Evolutionary conservation across 2,797 vertebrate species (phyloP), one percentile per base, ranked within the genome.

Genomic region (Sandelia bainsii): DNA sequence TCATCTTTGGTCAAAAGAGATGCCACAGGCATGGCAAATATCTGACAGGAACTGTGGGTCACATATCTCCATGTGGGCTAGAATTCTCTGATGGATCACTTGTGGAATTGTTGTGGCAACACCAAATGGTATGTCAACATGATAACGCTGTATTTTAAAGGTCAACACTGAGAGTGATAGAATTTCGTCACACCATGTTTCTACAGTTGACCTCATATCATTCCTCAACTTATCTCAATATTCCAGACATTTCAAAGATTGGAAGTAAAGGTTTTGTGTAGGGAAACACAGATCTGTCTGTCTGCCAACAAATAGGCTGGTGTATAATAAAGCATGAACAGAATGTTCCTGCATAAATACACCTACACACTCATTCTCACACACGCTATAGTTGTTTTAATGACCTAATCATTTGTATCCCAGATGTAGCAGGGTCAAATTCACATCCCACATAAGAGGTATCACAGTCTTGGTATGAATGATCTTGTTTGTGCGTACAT

Each of bases 21-120:
- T 80, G 60, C 48, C 52, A 80, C 62, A 32, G 62, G 5, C 22
- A 19, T 59, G 57, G 29, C 72, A 85, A 75, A 76, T 70, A 52
- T 73, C 57, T 62, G 66, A 68, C 54, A 49, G 64, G 60, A 69
- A 9, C 46, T 49, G 29, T 40, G 69, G 65, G 29, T 73, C 68
- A 66, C 34, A 23, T 49, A 22, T 63, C 54, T 73, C 52, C 23
- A 5, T 34, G 29, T 48, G 25, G 46, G 63, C 50, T 62, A 58
- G 64, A 76, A 75, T 58, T 61, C 72, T 84, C 66, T 83, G 74
- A 67, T 80, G 70, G 66, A 85, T 69, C 50, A 66, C 69, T 66
- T 42, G 64, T 53, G 64, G 68, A 59, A 29, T 46, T 85, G 77
- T 85, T 89, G 75, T 86, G 73, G 77, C 79, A 89, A 90, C 84